These are phyloP conservation scores for Sprattus sprattus DNA, from an alignment of 2,113 vertebrate genomes.

Conservation along the genomic window DNA sequence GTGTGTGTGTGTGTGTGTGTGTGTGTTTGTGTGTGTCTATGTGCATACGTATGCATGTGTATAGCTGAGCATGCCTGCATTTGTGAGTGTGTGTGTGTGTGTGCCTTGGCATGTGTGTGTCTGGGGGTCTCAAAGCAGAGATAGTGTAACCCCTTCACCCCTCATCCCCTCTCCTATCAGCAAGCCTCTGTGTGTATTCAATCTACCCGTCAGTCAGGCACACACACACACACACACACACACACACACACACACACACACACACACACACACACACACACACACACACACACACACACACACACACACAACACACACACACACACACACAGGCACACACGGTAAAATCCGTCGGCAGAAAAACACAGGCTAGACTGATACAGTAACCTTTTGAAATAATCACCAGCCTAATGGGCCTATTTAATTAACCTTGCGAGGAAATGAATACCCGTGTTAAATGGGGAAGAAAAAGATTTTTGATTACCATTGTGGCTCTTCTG, in stretches of 20 bases:
- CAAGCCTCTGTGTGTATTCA: constrained; percentile 6
- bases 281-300: too few relatives aligned
- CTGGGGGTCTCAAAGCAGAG: constrained; percentile 23
- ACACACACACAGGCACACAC: constrained; percentile 26
- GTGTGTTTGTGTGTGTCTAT: too few relatives aligned
- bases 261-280: too few relatives aligned
- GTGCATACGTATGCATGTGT: neutral
- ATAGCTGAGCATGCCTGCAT: too few relatives aligned
- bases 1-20: too few relatives aligned
- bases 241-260: too few relatives aligned
- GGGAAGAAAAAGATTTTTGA: constrained; percentile 80
- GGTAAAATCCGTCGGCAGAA: constrained; percentile 30
- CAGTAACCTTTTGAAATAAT: constrained; percentile 77
- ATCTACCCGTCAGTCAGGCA: constrained; percentile 19
- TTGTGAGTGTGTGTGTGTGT: constrained; percentile 15
- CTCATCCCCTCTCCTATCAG: neutral
- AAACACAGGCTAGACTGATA: constrained; percentile 46
- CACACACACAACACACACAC: too few relatives aligned
- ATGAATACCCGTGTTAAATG: constrained; percentile 79
- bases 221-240: too few relatives aligned
- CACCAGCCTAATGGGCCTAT: constrained; percentile 75
- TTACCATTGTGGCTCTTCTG: constrained; percentile 69
- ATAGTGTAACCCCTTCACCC: constrained; percentile 33
- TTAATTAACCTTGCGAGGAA: constrained; percentile 79
- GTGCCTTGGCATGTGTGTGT: neutral